Conservation (phyloP, 2,113 vertebrate species). For the Python bivittatus region DNA sequence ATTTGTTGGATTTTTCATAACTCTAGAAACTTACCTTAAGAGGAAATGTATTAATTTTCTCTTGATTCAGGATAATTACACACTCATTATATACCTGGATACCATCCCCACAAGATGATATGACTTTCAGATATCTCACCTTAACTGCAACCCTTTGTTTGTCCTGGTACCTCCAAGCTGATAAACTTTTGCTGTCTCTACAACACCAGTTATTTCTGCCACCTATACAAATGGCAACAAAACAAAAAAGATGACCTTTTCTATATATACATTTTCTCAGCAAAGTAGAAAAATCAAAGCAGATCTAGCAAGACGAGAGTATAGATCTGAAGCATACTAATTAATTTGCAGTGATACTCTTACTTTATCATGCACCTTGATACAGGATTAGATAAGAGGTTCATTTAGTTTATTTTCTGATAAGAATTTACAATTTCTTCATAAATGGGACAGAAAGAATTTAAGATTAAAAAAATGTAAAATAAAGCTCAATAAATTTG, state of each 20-base stretch:
- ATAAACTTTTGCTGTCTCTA: slow-evolving; percentile 97
- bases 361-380: neutral
- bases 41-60: neutral
- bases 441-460: neutral
- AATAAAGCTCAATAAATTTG: neutral
- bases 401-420: neutral
- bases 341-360: neutral
- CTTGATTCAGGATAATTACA: neutral
- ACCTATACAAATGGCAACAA: slow-evolving; percentile 75
- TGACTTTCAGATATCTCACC: slow-evolving; percentile 70
- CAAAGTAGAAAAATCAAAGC: neutral
- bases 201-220: slow-evolving; percentile 95
- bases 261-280: neutral
- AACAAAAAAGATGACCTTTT: neutral
- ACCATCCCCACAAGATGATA: neutral
- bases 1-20: neutral
- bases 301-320: neutral
- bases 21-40: neutral
- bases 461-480: neutral
- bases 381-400: neutral
- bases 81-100: slow-evolving; percentile 3
- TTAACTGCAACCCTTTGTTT: slow-evolving; percentile 94
- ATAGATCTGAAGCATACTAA: neutral
- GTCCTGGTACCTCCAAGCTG: slow-evolving; percentile 95
- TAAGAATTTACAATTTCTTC: neutral